Evolutionary conservation across 2,888 invertebrate species (phyloP).

Genomic region (Dermolepida albohirtum): DNA sequence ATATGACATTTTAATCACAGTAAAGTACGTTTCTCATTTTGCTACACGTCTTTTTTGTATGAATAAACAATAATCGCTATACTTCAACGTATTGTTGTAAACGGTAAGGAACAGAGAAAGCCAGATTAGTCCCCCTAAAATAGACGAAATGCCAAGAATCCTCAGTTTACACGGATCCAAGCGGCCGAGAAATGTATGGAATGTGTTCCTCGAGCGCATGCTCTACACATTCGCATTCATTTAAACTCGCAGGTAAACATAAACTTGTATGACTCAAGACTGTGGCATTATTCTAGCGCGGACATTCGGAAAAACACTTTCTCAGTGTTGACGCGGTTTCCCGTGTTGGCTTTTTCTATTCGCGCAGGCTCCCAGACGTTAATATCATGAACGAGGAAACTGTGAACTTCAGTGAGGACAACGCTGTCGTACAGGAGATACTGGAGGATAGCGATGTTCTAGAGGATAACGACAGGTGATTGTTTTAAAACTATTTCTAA

Average conservation of each 20-base stretch:
- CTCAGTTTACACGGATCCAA: constrained; percentile 57
- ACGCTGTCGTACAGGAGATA: constrained; percentile 54
- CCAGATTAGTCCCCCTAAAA: constrained; percentile 43
- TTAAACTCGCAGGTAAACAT: constrained; percentile 60
- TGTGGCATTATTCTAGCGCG: constrained; percentile 48
- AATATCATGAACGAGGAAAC: constrained; percentile 20
- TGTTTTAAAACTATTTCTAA: constrained; percentile 24
- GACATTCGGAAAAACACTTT: constrained; percentile 47
- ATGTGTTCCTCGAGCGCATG: constrained; percentile 54
- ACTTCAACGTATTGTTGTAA: neutral
- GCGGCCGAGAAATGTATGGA: constrained; percentile 49
- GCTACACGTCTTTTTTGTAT: neutral
- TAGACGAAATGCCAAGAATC: constrained; percentile 54
- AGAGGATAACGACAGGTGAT: constrained; percentile 52
- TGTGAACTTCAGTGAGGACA: constrained; percentile 39
- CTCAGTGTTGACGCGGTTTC: constrained; percentile 38
- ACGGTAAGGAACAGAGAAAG: constrained; percentile 10
- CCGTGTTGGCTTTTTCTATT: constrained; percentile 20
- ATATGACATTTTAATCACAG: neutral
- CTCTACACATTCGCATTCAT: constrained; percentile 52
- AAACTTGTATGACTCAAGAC: constrained; percentile 58
- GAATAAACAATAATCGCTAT: neutral
- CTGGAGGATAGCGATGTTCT: constrained; percentile 54
- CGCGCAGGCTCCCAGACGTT: constrained; percentile 17
- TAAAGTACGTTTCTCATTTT: neutral